Percentiles rank a stretch among this genome's conserved stretches.
Evolutionary conservation across 1,140 invertebrate species (phyloP).

Genomic region (Protaetia brevitarsis): DNA sequence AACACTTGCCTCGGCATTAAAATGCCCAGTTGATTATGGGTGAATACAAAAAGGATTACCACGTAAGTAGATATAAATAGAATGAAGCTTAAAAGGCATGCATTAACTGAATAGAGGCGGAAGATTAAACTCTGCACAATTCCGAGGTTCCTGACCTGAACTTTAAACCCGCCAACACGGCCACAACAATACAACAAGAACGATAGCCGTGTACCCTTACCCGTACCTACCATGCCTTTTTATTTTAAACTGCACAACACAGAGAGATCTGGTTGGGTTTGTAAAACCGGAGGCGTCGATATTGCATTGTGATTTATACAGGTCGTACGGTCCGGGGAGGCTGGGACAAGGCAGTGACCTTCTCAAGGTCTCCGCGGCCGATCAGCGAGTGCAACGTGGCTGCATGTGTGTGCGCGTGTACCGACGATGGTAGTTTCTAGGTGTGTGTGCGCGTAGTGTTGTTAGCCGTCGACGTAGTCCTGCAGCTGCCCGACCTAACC

Average conservation of each 20-base stretch:
- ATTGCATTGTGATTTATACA: constrained; percentile 41
- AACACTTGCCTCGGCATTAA: too few species aligned
- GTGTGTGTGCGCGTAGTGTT: constrained; percentile 21
- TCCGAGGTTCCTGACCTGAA: constrained; percentile 21
- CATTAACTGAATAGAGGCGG: constrained; percentile 8
- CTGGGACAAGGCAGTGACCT: constrained; percentile 40
- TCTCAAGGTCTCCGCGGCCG: constrained; percentile 35
- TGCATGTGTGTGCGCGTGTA: background rate
- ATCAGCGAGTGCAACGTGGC: background rate
- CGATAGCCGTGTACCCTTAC: constrained; percentile 14
- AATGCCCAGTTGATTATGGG: too few species aligned
- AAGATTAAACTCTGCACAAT: constrained; percentile 10
- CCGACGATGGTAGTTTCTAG: background rate
- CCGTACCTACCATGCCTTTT: constrained; percentile 5
- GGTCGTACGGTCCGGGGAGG: constrained; percentile 34
- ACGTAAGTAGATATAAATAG: background rate
- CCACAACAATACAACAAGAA: constrained; percentile 19
- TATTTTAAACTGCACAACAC: background rate
- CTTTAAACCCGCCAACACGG: constrained; percentile 21
- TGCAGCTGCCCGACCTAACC: constrained; percentile 31
- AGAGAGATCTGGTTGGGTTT: constrained; percentile 36
- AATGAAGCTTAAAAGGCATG: background rate
- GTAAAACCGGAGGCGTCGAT: constrained; percentile 36
- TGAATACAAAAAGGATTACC: too few species aligned
- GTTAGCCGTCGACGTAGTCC: constrained; percentile 5